Evolutionary conservation across 2,888 invertebrate species (phyloP).

Genomic region (Opisthograptis luteolata): DNA sequence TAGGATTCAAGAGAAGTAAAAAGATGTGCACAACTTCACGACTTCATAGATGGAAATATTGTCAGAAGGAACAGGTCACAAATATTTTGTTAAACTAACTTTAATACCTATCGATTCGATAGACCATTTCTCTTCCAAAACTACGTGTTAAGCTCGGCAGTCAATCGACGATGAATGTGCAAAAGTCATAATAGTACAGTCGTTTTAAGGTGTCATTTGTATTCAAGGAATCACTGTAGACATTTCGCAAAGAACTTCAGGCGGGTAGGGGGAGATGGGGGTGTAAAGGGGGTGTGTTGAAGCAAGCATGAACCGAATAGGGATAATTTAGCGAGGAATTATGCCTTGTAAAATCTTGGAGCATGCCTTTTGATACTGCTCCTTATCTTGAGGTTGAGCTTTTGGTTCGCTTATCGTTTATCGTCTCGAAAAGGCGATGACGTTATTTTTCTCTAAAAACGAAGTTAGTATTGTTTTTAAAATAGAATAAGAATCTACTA

Average conservation of each 20-base stretch:
- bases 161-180: constrained; percentile 71
- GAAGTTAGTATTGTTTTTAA: too few relatives aligned
- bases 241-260: constrained; percentile 79
- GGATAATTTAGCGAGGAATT: constrained; percentile 78
- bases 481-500: too few relatives aligned
- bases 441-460: neutral
- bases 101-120: constrained; percentile 11
- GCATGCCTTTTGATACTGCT: constrained; percentile 45
- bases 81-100: neutral
- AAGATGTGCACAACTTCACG: too few relatives aligned
- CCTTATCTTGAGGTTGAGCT: constrained; percentile 29
- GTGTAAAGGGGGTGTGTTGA: constrained; percentile 59
- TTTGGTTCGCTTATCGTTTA: constrained; percentile 28
- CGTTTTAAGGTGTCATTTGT: constrained; percentile 80
- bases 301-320: constrained; percentile 69
- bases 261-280: constrained; percentile 42
- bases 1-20: too few relatives aligned
- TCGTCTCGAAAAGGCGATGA: too few relatives aligned
- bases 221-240: constrained; percentile 84
- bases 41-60: too few relatives aligned
- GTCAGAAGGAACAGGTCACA: too few relatives aligned
- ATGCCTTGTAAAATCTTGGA: constrained; percentile 64
- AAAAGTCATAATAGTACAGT: constrained; percentile 76
- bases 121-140: constrained; percentile 25
- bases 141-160: constrained; percentile 54